Conservation (phyloP, 1,140 invertebrate species). For the Hylaeus anthracinus region DNA sequence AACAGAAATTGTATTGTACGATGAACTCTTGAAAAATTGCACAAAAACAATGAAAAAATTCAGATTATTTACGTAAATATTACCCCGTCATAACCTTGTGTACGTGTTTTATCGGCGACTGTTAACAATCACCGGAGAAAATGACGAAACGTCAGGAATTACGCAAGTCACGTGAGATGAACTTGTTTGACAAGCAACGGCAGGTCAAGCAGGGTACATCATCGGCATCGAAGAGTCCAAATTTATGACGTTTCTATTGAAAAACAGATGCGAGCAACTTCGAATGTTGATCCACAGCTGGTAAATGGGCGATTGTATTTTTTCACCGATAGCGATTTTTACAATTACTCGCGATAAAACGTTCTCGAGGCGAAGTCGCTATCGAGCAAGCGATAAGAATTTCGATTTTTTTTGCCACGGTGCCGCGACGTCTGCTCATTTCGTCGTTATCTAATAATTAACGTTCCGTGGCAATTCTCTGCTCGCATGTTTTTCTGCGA, state of each 20-base stretch:
- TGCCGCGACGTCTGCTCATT: constrained; percentile 38
- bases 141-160: neutral
- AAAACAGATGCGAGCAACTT: too few relatives aligned
- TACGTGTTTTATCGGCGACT: too few relatives aligned
- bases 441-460: constrained; percentile 40
- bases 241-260: neutral
- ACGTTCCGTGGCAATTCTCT: constrained; percentile 8
- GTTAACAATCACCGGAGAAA: constrained; percentile 1
- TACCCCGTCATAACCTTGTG: neutral
- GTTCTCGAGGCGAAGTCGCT: too few relatives aligned
- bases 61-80: too few relatives aligned
- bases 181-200: constrained; percentile 6
- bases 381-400: neutral
- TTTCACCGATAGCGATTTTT: neutral
- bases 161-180: neutral
- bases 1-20: too few relatives aligned
- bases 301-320: neutral
- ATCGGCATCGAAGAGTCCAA: neutral
- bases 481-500: neutral
- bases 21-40: too few relatives aligned
- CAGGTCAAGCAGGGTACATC: neutral
- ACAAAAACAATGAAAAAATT: too few relatives aligned
- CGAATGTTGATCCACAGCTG: neutral
- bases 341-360: neutral
- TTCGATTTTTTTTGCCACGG: constrained; percentile 30